Base-by-base conservation (phyloP, 2,888 invertebrate species). In the Macrophya alboannulata region DNA sequence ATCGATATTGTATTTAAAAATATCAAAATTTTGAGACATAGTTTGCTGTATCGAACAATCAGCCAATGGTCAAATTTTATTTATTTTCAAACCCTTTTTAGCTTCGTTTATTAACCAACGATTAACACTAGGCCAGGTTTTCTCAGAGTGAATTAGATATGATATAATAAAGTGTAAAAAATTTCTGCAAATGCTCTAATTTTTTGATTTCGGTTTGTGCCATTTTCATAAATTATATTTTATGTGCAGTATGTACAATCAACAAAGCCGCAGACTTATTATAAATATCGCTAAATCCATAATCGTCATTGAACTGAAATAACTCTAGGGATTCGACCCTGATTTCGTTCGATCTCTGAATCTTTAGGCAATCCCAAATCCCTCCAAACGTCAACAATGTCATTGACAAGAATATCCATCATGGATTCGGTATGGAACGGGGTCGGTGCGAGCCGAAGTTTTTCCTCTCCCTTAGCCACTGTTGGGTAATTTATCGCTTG, bases 401-500 rank as follows among this genome's bases (percentile, higher is more conserved):
- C 98, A 72, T 94, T 93, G 59, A 98, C 95, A 87, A 99, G 96
- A 89, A 94, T 94, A 93, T 99, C 97, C 95, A 99, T 98, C 97
- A 98, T 97, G 84, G 95, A 95, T 43, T 95, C 95, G 8, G 97
- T 97, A 94, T 99, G 99, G 93, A 97, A 97, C 15, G 99, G 99
- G 0, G 99, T 99, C 2, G 99, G 99, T 0, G 99, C 99, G 90
- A 99, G 95, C 84, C 99, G 95, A 86, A 99, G 95, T 90, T 99
- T 97, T 93, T 99, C 99, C 92, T 98, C 96, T 0, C 99, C 99
- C 88, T 97, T 96, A 0, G 98, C 97, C 3, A 99, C 99, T 0
- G 99, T 99, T 6, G 99, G 99, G 94, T 98, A 98, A 94, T 99
- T 99, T 90, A 99, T 99, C n/a, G 99, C 97, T 94, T 99, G 99